Evolutionary conservation across 2,888 invertebrate species (phyloP).

Genomic region (Poecilus cupreus): DNA sequence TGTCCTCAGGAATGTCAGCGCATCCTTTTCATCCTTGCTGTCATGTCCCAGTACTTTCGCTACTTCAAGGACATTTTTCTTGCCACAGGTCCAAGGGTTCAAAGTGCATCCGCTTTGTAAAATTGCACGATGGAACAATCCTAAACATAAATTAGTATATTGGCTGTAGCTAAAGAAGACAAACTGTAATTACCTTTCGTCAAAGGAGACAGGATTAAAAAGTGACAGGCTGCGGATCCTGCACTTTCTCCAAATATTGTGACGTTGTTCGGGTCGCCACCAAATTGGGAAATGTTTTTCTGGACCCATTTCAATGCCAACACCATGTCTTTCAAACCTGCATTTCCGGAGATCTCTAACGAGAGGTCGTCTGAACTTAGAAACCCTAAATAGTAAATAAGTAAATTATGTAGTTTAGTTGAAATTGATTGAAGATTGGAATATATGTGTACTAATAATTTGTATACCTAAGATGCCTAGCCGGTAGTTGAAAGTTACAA

Average conservation of each 20-base stretch:
- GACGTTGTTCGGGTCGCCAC: too few relatives aligned
- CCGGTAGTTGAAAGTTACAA: conserved; percentile 45
- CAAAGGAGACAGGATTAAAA: too few relatives aligned
- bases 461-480: conserved; percentile 45
- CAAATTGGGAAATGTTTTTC: too few relatives aligned
- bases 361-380: conserved; percentile 72
- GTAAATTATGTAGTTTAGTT: too few relatives aligned
- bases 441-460: neutral
- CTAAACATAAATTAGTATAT: too few relatives aligned
- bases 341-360: conserved; percentile 74
- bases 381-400: conserved; percentile 71
- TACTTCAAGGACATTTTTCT: conserved; percentile 66
- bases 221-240: conserved; percentile 73
- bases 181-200: conserved; percentile 68
- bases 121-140: conserved; percentile 69
- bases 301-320: too few relatives aligned
- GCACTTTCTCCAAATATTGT: conserved; percentile 75
- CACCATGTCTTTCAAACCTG: too few relatives aligned
- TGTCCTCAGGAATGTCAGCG: conserved; percentile 68
- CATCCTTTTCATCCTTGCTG: conserved; percentile 68
- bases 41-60: conserved; percentile 70
- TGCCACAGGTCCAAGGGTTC: conserved; percentile 67
- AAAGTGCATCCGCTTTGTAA: conserved; percentile 67
- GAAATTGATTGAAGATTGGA: too few relatives aligned
- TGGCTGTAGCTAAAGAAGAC: too few relatives aligned